These are phyloP conservation scores for Belonocnema kinseyi DNA, from an alignment of 1,140 invertebrate genomes.

Conservation along the genomic window DNA sequence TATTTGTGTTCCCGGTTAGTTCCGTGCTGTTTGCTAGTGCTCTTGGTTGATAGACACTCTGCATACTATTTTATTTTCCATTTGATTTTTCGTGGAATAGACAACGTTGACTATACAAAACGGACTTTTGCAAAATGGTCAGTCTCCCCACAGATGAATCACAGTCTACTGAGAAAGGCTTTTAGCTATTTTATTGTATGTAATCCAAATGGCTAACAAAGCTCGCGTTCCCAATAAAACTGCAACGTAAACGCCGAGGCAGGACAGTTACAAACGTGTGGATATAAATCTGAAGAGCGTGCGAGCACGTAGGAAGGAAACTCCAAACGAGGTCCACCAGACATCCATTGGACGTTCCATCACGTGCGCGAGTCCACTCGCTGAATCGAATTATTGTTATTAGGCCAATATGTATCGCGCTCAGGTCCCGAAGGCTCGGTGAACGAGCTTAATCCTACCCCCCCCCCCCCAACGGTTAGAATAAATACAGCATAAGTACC, in stretches of 20 bases:
- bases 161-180: not conserved
- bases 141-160: not conserved
- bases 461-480: not conserved
- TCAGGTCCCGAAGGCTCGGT: not conserved
- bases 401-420: constrained; percentile 22
- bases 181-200: constrained; percentile 10
- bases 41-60: too few relatives aligned
- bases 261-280: constrained; percentile 1
- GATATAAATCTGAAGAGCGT: constrained; percentile 2
- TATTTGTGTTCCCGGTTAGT: too few relatives aligned
- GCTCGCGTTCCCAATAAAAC: constrained; percentile 9
- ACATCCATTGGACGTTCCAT: not conserved
- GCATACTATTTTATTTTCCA: too few relatives aligned
- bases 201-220: constrained; percentile 6
- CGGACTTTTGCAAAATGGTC: not conserved
- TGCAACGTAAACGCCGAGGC: not conserved
- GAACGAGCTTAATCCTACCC: not conserved
- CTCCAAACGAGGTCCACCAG: too few relatives aligned
- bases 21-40: too few relatives aligned
- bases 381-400: constrained; percentile 21
- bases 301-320: constrained; percentile 2
- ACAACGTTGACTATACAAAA: constrained; percentile 40
- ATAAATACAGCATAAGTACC: constrained; percentile 1
- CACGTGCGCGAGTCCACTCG: constrained; percentile 8
- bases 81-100: constrained; percentile 20